Conservation (phyloP, 2,113 vertebrate species). For the Poeciliopsis prolifica region DNA sequence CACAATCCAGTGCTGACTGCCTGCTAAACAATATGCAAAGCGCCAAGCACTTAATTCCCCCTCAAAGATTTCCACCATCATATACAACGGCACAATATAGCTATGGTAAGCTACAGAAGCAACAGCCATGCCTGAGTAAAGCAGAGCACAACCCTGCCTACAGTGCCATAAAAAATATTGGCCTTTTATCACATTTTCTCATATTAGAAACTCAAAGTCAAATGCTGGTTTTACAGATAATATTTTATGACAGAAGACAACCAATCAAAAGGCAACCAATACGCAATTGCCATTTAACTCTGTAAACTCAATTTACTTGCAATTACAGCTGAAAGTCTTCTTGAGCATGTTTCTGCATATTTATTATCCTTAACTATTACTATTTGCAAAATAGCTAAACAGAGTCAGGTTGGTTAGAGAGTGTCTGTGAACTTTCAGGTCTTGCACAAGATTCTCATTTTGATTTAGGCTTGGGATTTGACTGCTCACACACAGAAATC, state of each 20-base stretch:
- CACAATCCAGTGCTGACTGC: conserved; percentile 24
- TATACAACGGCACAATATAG: conserved; percentile 11
- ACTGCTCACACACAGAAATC: too few species aligned
- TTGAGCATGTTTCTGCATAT: too few species aligned
- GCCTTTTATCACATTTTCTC: background rate
- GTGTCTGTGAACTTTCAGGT: too few species aligned
- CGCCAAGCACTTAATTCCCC: conserved; percentile 20
- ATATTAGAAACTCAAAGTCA: background rate
- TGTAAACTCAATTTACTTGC: too few species aligned
- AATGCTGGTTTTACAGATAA: background rate
- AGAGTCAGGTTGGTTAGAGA: too few species aligned
- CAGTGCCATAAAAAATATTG: background rate
- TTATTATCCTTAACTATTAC: too few species aligned
- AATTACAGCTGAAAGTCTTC: too few species aligned
- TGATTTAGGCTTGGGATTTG: too few species aligned
- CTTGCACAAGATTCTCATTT: too few species aligned
- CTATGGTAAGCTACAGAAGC: conserved; percentile 30
- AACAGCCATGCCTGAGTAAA: conserved; percentile 28
- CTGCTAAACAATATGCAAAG: conserved; percentile 36
- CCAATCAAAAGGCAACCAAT: too few species aligned
- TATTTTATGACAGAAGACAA: background rate
- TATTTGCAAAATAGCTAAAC: too few species aligned
- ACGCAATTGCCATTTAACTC: too few species aligned
- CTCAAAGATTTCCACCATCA: conserved; percentile 3
- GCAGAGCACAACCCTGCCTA: conserved; percentile 23